Percentiles rank a stretch among this genome's conserved stretches.
These are phyloP conservation scores for Entelurus aequoreus DNA, from an alignment of 2,113 vertebrate species.

Conservation along the genomic window DNA sequence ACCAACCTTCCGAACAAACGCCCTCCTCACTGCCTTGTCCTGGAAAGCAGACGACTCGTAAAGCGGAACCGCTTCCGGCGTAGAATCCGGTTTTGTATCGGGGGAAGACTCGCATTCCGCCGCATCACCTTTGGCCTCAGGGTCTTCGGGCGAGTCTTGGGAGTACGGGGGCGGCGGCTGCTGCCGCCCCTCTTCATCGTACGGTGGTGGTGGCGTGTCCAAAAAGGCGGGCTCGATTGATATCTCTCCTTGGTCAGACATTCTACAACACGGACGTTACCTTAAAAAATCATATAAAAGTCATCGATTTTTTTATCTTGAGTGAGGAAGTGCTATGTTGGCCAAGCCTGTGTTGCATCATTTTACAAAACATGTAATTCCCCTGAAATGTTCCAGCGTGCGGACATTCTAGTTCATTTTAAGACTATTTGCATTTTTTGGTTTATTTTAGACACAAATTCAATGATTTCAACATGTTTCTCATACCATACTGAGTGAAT, in stretches of 20 bases:
- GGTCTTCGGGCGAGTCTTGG: conserved; percentile 6
- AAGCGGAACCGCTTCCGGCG: conserved; percentile 1
- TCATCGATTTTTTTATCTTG: no score
- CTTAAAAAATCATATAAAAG: no score
- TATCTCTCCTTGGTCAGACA: not conserved
- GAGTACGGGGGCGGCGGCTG: conserved; percentile 43
- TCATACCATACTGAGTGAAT: no score
- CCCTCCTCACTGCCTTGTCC: conserved; percentile 51
- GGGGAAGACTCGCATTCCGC: conserved; percentile 11
- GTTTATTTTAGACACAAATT: no score
- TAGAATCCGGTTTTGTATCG: conserved; percentile 6
- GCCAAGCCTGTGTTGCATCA: no score
- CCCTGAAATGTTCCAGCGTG: no score
- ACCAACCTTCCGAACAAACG: conserved; percentile 68
- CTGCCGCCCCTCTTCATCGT: not conserved
- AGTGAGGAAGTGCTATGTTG: no score
- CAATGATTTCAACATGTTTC: no score
- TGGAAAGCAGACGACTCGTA: conserved; percentile 31
- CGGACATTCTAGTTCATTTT: no score
- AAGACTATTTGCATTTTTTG: no score
- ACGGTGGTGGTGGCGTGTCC: not conserved
- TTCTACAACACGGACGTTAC: not conserved
- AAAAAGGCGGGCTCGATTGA: not conserved
- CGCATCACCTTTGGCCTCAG: not conserved
- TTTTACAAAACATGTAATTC: no score